These are phyloP conservation scores for Eulemur mongoz DNA, from an alignment of 2,797 vertebrate genomes.

Conservation along the genomic window DNA sequence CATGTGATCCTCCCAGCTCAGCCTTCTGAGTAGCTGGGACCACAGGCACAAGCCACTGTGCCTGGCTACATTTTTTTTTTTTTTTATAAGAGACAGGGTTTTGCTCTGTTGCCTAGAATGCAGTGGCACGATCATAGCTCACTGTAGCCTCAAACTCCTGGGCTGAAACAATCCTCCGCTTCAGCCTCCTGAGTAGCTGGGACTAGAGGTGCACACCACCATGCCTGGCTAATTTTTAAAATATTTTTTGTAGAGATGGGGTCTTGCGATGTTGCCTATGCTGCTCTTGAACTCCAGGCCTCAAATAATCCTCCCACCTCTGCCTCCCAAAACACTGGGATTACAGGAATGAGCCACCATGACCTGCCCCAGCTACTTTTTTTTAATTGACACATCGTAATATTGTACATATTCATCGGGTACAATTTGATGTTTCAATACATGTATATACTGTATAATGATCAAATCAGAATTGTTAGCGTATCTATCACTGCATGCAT, in stretches of 20 bases:
- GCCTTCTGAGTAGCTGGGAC: background rate
- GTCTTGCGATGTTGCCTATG: background rate
- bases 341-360: background rate
- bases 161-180: too few species aligned
- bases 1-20: background rate
- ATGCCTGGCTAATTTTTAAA: background rate
- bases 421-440: background rate
- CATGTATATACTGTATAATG: background rate
- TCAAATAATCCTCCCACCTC: background rate
- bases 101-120: background rate
- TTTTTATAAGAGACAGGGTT: background rate
- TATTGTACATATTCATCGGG: background rate
- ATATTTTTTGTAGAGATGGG: too few species aligned
- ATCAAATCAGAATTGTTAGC: background rate
- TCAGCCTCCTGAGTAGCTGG: background rate
- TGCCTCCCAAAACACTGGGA: background rate
- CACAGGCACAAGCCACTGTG: background rate
- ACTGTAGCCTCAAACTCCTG: background rate
- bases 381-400: background rate
- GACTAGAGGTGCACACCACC: background rate
- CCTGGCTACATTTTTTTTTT: background rate
- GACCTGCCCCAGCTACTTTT: background rate
- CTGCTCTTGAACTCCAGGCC: background rate
- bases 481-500: background rate
- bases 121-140: background rate